These are phyloP conservation scores for Eremobia ochroleuca DNA, from an alignment of 2,888 invertebrate species.

Conservation along the genomic window DNA sequence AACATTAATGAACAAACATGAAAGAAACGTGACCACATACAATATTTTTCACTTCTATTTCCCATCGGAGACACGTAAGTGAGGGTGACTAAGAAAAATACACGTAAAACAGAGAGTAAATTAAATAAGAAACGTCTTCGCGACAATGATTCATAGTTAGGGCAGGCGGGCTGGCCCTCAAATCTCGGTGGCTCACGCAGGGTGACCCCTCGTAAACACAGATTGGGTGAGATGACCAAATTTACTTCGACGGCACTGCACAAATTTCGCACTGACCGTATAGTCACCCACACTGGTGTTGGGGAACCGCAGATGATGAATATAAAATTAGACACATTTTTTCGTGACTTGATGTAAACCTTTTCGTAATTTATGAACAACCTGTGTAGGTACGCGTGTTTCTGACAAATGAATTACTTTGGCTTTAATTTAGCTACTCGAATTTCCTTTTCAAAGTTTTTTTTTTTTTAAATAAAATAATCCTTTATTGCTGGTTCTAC, in stretches of 20 bases:
- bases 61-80: conserved; percentile 43
- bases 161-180: conserved; percentile 82
- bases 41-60: conserved; percentile 36
- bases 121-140: conserved; percentile 84
- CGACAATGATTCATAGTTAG: conserved; percentile 86
- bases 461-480: too few species aligned
- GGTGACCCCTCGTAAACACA: conserved; percentile 86
- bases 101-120: conserved; percentile 79
- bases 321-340: not conserved
- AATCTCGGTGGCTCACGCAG: conserved; percentile 87
- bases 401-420: not conserved
- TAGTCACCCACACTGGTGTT: conserved; percentile 63
- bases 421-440: not conserved
- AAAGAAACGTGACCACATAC: conserved; percentile 48
- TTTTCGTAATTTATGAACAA: not conserved
- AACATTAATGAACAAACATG: conserved; percentile 40
- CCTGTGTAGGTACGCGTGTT: not conserved
- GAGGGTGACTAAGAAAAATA: conserved; percentile 65
- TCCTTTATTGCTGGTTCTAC: too few species aligned
- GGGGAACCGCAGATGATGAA: not conserved
- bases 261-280: conserved; percentile 80
- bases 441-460: not conserved
- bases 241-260: conserved; percentile 88
- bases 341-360: not conserved
- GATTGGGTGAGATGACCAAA: conserved; percentile 89